These are phyloP conservation scores for Triplophysa rosa DNA, from an alignment of 2,113 vertebrate genomes.

Conservation along the genomic window DNA sequence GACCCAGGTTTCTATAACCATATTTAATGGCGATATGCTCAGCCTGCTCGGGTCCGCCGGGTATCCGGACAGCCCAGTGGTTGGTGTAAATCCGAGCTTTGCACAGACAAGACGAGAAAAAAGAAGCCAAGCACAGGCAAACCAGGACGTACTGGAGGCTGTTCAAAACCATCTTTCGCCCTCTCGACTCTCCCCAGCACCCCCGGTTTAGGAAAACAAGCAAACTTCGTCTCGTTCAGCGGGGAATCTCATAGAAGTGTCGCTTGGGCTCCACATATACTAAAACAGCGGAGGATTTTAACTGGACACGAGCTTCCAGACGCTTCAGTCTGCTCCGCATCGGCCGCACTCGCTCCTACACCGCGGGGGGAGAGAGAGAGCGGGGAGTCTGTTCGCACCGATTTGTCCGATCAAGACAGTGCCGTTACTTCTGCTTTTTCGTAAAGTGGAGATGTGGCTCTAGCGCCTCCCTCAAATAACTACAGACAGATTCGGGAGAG, in stretches of 20 bases:
- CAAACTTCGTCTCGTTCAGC: conserved; percentile 72
- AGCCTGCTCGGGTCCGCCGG: conserved; percentile 85
- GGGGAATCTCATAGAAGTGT: conserved; percentile 74
- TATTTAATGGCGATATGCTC: conserved; percentile 92
- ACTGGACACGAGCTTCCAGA: conserved; percentile 59
- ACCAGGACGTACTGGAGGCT: conserved; percentile 83
- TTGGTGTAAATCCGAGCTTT: conserved; percentile 93
- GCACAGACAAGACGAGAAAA: conserved; percentile 81
- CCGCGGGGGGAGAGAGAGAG: conserved; percentile 59
- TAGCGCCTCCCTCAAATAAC: conserved; percentile 80
- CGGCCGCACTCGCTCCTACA: conserved; percentile 41
- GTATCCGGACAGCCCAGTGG: conserved; percentile 97
- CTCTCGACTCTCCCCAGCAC: conserved; percentile 62
- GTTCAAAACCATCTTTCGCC: conserved; percentile 82
- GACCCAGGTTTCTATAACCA: conserved; percentile 94
- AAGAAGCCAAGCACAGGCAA: conserved; percentile 78
- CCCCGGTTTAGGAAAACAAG: conserved; percentile 71
- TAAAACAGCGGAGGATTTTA: conserved; percentile 49
- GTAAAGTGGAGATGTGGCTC: conserved; percentile 75
- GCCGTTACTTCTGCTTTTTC: conserved; percentile 68
- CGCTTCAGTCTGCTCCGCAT: conserved; percentile 37
- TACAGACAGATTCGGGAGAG: conserved; percentile 71
- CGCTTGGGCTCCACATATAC: conserved; percentile 61
- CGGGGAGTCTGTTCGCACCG: conserved; percentile 65
- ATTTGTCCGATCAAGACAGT: conserved; percentile 63